Conservation (phyloP, 2,797 vertebrate genomes). For the Acipenser oxyrinchus region DNA sequence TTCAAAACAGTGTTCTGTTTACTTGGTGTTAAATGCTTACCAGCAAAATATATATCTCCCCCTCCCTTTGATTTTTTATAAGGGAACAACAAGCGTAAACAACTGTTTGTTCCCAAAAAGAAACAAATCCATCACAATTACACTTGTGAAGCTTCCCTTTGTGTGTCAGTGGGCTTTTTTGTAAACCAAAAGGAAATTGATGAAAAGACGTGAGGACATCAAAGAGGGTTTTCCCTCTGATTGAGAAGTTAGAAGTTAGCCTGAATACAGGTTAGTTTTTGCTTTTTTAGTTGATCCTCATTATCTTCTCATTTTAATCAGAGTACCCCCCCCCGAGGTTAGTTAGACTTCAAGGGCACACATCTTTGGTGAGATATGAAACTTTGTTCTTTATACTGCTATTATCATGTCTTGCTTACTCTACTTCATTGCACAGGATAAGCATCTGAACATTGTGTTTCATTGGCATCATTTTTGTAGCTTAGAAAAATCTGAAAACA, state of each 20-base stretch:
- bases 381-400: no score
- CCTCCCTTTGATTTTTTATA: background rate
- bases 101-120: slow-evolving; percentile 58
- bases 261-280: slow-evolving; percentile 76
- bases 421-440: no score
- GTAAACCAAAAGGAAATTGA: slow-evolving; percentile 73
- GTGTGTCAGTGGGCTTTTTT: slow-evolving; percentile 73
- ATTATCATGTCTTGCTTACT: no score
- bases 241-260: slow-evolving; percentile 87
- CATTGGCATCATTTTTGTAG: no score
- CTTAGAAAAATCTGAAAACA: no score
- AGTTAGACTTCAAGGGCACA: no score
- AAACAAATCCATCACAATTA: slow-evolving; percentile 70
- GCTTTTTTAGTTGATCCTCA: slow-evolving; percentile 83
- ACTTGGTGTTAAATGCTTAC: background rate
- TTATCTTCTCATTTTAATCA: slow-evolving; percentile 95
- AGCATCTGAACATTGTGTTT: no score
- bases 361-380: no score
- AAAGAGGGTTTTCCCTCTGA: slow-evolving; percentile 80
- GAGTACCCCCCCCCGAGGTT: slow-evolving; percentile 50
- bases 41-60: background rate
- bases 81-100: slow-evolving; percentile 40
- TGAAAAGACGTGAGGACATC: slow-evolving; percentile 91
- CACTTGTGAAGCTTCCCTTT: slow-evolving; percentile 76
- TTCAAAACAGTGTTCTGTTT: slow-evolving; percentile 1